Base-by-base conservation (phyloP, 53 echinoderm and acorn worm species). In the Henricia sp. region DNA sequence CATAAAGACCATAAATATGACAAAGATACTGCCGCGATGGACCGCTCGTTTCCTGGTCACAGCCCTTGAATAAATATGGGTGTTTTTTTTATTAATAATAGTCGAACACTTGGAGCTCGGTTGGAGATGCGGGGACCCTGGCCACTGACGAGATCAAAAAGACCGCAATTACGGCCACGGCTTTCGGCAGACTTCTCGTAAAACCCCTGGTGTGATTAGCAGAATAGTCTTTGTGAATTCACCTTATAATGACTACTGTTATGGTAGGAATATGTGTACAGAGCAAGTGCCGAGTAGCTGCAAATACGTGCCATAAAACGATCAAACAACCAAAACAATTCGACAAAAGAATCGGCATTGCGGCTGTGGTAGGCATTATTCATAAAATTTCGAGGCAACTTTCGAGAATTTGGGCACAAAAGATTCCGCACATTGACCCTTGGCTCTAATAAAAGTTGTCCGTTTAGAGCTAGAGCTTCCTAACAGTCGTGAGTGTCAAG, bases 61-160 rank as follows among this genome's bases (percentile, higher is more conserved):
- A 57, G 40, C 76, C 59, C 76, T 76, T 76, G 59, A 58, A 76
- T 37, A 76, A 76, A 76, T 76, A 76, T 54, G 42, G 76, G 44
- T 58, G 13, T 76, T n/a, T n/a, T n/a, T n/a, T n/a, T n/a, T n/a
- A n/a, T n/a, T 76, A 76, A 58, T 58, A 56, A 76, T 23, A 38
- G 56, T 55, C 54, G 21, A 39, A 76, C n/a, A 76, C 55, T 57
- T 19, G 37, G 4, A 14, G 8, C 48, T 14, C 48, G 48, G 48
- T 10, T 14, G 48, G 48, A 46, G 48, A 8, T 8, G 14, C 48
- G 48, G 48, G 48, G 48, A 10, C 14, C 8, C 33, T 37, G 38
- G 67, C 67, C 67, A 33, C 36, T 13, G 73, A 37, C 8, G 29
- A 76, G 76, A 76, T 76, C 76, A 76, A 76, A 76, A 59, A 24